Conservation (phyloP, 1,140 invertebrate genomes). For the Eriosoma lanigerum region DNA sequence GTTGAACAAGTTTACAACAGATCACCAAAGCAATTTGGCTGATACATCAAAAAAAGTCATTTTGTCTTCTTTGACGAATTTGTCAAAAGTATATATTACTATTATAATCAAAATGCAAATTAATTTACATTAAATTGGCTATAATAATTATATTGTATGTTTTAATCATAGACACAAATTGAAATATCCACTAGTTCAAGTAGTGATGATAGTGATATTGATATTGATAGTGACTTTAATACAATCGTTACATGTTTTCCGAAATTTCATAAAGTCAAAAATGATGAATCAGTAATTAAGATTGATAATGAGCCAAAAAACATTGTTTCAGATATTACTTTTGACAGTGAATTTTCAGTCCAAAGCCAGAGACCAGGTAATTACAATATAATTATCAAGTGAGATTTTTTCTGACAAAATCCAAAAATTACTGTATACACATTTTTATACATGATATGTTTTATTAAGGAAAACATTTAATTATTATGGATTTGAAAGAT, state of each 20-base stretch:
- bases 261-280: not conserved
- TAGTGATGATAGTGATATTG: conserved; percentile 23
- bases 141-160: not conserved
- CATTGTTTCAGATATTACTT: not conserved
- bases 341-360: not conserved
- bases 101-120: not conserved
- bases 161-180: not conserved
- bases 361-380: not conserved
- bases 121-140: too few species aligned
- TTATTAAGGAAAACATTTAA: too few species aligned
- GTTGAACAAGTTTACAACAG: conserved; percentile 6
- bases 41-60: not conserved
- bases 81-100: not conserved
- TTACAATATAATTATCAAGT: not conserved
- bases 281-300: not conserved
- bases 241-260: not conserved
- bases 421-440: too few species aligned
- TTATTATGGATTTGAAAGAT: too few species aligned
- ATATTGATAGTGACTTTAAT: conserved; percentile 28
- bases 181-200: not conserved
- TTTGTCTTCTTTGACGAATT: not conserved
- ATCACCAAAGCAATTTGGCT: not conserved
- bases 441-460: too few species aligned
- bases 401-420: too few species aligned
- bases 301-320: not conserved